A percentile compares a stretch with the other conserved stretches of the same genome.
phyloP scores from a whole-genome alignment of 2,888 invertebrate species.

The Gryllus longicercus region DNA sequence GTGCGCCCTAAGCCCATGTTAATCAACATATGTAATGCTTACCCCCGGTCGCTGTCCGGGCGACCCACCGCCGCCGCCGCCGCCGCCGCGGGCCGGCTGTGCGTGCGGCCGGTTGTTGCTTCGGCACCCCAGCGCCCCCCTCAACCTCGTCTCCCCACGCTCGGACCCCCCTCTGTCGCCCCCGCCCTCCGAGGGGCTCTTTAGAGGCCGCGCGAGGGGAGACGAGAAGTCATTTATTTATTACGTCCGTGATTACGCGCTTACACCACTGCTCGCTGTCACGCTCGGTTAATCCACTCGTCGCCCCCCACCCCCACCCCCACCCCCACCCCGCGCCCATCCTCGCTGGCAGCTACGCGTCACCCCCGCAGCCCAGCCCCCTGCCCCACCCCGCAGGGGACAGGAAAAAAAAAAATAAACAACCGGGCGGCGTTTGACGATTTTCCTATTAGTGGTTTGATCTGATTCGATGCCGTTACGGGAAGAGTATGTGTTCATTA shows the following conservation, averaged over 20 bases:
- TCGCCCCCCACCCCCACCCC: neutral
- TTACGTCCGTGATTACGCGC: conserved; percentile 1
- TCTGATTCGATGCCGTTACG: neutral
- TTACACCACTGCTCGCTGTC: conserved; percentile 9
- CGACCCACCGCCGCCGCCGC: neutral
- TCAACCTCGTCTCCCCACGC: neutral
- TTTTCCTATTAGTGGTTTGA: conserved; percentile 1
- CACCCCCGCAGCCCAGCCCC: neutral
- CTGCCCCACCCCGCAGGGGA: neutral
- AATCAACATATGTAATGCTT: conserved; percentile 17
- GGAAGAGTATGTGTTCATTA: no score
- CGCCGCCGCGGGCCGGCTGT: no score
- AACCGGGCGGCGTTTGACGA: neutral
- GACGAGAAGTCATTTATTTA: conserved; percentile 7
- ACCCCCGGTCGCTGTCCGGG: neutral
- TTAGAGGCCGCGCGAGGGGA: conserved; percentile 1
- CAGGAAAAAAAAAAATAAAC: neutral
- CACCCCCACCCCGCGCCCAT: neutral
- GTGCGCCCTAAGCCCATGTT: neutral
- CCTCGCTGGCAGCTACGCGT: neutral
- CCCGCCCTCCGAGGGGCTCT: neutral
- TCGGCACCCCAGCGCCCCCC: neutral
- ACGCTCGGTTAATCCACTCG: conserved; percentile 6
- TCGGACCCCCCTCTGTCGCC: neutral
- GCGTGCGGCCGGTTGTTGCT: neutral